Evolutionary conservation across 2,113 vertebrate genomes (phyloP), one percentile per base, ranked within the genome.

Genomic region (Chionis minor): DNA sequence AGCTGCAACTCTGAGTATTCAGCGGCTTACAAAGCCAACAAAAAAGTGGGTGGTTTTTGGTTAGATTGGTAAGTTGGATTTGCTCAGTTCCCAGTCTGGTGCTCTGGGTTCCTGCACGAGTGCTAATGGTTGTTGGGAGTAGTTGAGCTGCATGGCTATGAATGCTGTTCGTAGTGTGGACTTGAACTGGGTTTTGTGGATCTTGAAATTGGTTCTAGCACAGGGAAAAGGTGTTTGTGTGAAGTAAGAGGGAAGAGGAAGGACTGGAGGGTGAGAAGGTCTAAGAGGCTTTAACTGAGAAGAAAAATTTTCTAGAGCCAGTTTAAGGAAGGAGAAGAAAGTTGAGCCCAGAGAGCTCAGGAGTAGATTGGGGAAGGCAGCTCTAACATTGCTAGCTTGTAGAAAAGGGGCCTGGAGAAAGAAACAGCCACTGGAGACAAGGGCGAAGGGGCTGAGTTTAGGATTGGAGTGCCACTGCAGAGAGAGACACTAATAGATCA

Each of bases 111-210:
- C 26, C 80, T 42, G 55, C 2, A 4, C 74, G 56, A 92, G 9
- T 0, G 3, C 26, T 78, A 19, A 1, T 65, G 67, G 22, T 47
- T 28, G 8, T 26, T 73, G 20, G n/a, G 14, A 90, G 54, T 21
- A 5, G 22, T 33, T 70, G 69, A 56, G 70, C 35, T 40, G 23
- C 7, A 1, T 11, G n/a, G n/a, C 19, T 52, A 1, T 0, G 0
- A 47, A 47, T 73, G 42, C 47, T n/a, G 2, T 12, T 70, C 27
- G 19, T 63, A 32, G 27, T 4, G 24, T 58, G 42, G 40, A 27
- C 35, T 52, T 47, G 28, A 42, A 22, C 26, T 52, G 74, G 38
- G 28, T 24, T 79, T 11, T 10, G 63, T 8, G 27, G 63, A 12
- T 86, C 20, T 56, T 79, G 81, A 56, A 88, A 40, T 8, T 61